phyloP scores from a whole-genome alignment of 2,888 invertebrate species.

The Opisthograptis luteolata region DNA sequence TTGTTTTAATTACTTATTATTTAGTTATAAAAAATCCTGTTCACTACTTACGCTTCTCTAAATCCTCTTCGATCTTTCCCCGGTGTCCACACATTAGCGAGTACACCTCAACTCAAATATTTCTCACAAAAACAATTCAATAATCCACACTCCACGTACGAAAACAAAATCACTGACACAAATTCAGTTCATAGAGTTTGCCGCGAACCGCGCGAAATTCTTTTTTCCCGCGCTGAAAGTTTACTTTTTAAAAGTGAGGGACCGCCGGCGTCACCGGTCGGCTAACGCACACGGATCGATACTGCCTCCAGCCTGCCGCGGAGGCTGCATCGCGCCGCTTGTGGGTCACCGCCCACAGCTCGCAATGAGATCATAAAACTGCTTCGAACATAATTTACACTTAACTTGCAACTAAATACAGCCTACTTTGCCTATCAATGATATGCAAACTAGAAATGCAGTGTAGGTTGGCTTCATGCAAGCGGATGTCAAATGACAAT shows the following conservation, averaged over 20 bases:
- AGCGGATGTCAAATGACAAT: neutral
- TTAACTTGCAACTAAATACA: slow-evolving; percentile 55
- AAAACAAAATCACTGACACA: no score
- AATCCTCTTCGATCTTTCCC: slow-evolving; percentile 39
- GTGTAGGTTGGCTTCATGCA: slow-evolving; percentile 21
- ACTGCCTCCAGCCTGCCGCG: slow-evolving; percentile 52
- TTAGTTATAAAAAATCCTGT: neutral
- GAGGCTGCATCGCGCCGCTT: slow-evolving; percentile 40
- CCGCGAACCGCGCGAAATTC: slow-evolving; percentile 29
- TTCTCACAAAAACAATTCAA: slow-evolving; percentile 7
- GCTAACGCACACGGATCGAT: slow-evolving; percentile 57
- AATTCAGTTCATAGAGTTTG: no score
- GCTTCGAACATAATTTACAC: slow-evolving; percentile 69
- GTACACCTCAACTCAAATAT: slow-evolving; percentile 25
- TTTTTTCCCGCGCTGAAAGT: slow-evolving; percentile 33
- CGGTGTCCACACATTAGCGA: slow-evolving; percentile 56
- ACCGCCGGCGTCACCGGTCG: slow-evolving; percentile 34
- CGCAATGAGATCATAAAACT: slow-evolving; percentile 78
- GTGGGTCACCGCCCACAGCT: slow-evolving; percentile 75
- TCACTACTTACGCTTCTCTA: slow-evolving; percentile 53
- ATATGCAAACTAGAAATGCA: slow-evolving; percentile 38
- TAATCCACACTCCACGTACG: no score
- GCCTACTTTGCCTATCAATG: slow-evolving; percentile 50
- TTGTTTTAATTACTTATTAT: no score
- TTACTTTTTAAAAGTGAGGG: slow-evolving; percentile 19